These are phyloP conservation scores for Camponotus fellah DNA, from an alignment of 2,888 invertebrate species.

Conservation along the genomic window DNA sequence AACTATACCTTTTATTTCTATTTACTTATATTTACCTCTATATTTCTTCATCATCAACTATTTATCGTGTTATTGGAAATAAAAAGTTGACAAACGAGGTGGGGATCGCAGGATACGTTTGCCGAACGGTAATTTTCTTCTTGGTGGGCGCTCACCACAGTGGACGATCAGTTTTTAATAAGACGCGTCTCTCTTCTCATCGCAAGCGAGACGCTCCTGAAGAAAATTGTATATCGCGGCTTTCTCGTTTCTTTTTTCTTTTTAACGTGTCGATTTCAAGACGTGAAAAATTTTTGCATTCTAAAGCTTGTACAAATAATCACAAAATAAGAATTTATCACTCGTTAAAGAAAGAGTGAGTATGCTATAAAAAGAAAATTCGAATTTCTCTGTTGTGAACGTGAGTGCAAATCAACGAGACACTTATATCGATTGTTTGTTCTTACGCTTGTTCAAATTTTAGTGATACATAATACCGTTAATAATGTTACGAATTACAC, in stretches of 20 bases:
- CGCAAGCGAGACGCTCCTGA: constrained; percentile 11
- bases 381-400: neutral
- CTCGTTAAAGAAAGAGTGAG: constrained; percentile 15
- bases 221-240: neutral
- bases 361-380: neutral
- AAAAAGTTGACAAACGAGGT: constrained; percentile 30
- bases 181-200: constrained; percentile 67
- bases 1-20: too few relatives aligned
- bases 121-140: constrained; percentile 65
- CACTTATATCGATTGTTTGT: neutral
- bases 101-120: constrained; percentile 63
- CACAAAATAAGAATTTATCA: neutral
- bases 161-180: constrained; percentile 78
- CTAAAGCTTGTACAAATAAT: neutral
- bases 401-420: neutral
- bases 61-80: neutral
- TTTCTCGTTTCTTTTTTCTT: neutral
- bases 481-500: neutral
- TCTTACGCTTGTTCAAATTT: neutral
- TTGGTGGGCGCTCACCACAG: constrained; percentile 53
- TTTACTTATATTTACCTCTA: neutral
- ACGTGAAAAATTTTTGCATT: neutral
- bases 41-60: neutral
- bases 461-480: neutral
- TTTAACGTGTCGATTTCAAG: neutral